Evolutionary conservation across 2,888 invertebrate genomes (phyloP).

Genomic region (Melanchra persicariae): DNA sequence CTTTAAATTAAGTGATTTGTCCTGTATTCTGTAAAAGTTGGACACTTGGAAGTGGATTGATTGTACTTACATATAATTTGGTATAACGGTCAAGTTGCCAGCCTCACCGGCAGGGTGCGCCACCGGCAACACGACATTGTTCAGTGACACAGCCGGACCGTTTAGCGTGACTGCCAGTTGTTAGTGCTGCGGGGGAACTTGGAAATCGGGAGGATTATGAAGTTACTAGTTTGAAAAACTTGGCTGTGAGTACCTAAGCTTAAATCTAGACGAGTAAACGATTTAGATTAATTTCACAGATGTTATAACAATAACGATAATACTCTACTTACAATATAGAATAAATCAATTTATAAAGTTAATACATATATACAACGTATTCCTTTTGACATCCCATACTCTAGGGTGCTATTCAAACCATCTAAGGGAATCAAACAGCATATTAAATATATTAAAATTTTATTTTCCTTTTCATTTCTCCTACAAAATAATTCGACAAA

Average conservation of each 20-base stretch:
- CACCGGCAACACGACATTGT: conserved; percentile 63
- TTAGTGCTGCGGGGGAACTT: conserved; percentile 61
- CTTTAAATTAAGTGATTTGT: not conserved
- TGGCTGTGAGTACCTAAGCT: not conserved
- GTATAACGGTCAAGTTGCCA: conserved; percentile 51
- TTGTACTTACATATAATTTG: conserved; percentile 35
- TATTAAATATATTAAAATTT: too few species aligned
- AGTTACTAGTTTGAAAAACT: conserved; percentile 14
- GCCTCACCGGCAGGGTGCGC: conserved; percentile 55
- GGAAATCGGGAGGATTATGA: not conserved
- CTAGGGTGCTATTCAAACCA: too few species aligned
- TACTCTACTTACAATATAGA: too few species aligned
- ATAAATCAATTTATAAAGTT: too few species aligned
- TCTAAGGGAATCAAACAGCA: too few species aligned
- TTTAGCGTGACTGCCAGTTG: conserved; percentile 66
- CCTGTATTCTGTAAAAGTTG: not conserved
- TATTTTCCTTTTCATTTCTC: too few species aligned
- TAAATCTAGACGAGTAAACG: too few species aligned
- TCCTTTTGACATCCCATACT: too few species aligned
- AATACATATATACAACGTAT: too few species aligned
- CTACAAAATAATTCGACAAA: too few species aligned
- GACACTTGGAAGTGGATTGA: not conserved
- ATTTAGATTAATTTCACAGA: too few species aligned
- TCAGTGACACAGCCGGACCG: conserved; percentile 62
- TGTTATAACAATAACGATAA: too few species aligned